Base-by-base conservation (phyloP, 64 coral and sea anemone species). In the Dendronephthya gigantea region DNA sequence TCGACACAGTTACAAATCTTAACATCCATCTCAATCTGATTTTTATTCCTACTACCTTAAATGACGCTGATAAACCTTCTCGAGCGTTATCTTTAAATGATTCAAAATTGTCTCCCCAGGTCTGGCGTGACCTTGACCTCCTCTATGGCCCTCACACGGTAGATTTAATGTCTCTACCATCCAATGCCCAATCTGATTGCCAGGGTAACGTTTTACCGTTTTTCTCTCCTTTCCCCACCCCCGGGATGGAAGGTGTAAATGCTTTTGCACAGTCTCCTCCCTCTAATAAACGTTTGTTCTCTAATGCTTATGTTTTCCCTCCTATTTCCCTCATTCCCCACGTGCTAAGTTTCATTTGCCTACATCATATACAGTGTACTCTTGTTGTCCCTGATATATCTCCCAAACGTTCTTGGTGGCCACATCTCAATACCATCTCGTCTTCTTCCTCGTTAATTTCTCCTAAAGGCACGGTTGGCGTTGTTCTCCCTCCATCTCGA, bases 271-370 rank as follows among this genome's bases (percentile, higher is more conserved):
- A 85, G 50, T 22, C 37, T 9, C 65, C 85, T 1, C 1, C 16
- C 8, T 58, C 9, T 14, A 4, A 72, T 7, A 16, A 2, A 12
- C 16, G 40, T 14, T 27, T 84, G 19, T 89, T 84, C 15, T 35
- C 22, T 2, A 89, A 89, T 37, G 48, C 88, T 0, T 89, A 89
- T 33, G 88, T 84, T 33, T 89, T 89, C 17, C 82, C 88, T 0
- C 88, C 82, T 2, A 69, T 88, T 48, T 45, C 48, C 39, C 49
- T 86, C 51, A 69, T 86, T 4, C 39, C 37, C 14, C 52, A 69
- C 40, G 58, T 27, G 9, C 27, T 83, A 10, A 2, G 49, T 6
- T 82, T 55, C 19, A 45, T 88, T 2, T 14, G 25, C 16, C 37
- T 19, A 4, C 30, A 47, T 1, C 40, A 29, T 41, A 2, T 82